Evolutionary conservation across 2,888 invertebrate genomes (phyloP).

Genomic region (Chloroclystis v-ata): DNA sequence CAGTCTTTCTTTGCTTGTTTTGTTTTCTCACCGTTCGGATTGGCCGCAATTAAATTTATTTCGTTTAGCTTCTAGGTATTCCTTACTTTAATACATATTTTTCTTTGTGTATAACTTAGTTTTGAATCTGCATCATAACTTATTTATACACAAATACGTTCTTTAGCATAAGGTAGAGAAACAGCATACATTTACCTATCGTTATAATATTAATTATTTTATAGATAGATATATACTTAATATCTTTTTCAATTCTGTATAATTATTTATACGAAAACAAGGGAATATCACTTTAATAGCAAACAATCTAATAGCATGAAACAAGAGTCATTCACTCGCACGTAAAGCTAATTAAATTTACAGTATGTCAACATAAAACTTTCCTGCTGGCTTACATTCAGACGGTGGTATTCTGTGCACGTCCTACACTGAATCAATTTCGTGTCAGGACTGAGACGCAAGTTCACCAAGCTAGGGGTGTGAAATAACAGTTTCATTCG

Average conservation of each 20-base stretch:
- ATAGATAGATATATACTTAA: no score
- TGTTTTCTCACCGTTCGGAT: slow-evolving; percentile 12
- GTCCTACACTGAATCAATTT: slow-evolving; percentile 73
- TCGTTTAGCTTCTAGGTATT: slow-evolving; percentile 10
- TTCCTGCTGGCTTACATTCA: slow-evolving; percentile 63
- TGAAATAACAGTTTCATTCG: no score
- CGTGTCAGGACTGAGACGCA: slow-evolving; percentile 56
- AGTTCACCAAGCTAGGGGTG: slow-evolving; percentile 42
- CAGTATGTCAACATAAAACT: slow-evolving; percentile 57
- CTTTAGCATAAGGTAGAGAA: no score
- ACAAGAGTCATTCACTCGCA: slow-evolving; percentile 18
- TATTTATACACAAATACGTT: no score
- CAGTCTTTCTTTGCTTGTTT: slow-evolving; percentile 14
- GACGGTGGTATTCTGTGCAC: slow-evolving; percentile 64
- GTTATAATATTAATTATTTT: no score
- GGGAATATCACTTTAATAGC: no score
- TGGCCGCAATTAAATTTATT: slow-evolving; percentile 16
- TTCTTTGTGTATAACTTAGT: no score
- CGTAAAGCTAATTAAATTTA: slow-evolving; percentile 60
- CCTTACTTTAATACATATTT: slow-evolving; percentile 1
- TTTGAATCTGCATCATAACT: no score
- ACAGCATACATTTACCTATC: no score
- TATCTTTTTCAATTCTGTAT: no score
- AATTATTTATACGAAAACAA: no score
- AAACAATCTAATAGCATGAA: slow-evolving; percentile 9